phyloP scores from a whole-genome alignment of 2,113 vertebrate genomes.

The Mixornis gularis region DNA sequence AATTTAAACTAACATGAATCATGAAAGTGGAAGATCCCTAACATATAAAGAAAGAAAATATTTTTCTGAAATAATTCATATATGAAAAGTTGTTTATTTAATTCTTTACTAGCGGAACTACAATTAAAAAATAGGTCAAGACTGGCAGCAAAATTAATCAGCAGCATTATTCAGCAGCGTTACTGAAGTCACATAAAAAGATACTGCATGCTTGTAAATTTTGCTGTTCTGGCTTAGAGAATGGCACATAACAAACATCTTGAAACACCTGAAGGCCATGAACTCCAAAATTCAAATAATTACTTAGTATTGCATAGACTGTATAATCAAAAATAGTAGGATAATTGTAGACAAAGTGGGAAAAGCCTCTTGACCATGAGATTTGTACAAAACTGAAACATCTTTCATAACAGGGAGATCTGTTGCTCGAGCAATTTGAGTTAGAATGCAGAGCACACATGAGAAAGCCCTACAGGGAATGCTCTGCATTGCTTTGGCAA shows the following conservation, averaged over 20 bases:
- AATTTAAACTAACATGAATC: not conserved
- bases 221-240: not conserved
- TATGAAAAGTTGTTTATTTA: not conserved
- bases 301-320: not conserved
- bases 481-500: not conserved
- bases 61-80: not conserved
- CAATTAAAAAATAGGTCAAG: not conserved
- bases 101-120: not conserved
- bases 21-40: not conserved
- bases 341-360: not conserved
- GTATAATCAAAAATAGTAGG: not conserved
- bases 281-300: not conserved
- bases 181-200: not conserved
- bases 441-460: conserved; percentile 9
- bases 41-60: not conserved
- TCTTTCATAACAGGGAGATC: not conserved
- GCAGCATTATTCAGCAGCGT: not conserved
- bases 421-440: not conserved
- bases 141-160: not conserved
- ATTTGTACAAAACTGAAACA: not conserved
- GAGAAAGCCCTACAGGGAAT: not conserved
- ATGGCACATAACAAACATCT: not conserved
- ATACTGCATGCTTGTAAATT: not conserved
- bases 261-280: not conserved
- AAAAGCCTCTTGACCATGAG: not conserved